Evolutionary conservation across 2,113 vertebrate species (phyloP), one percentile per base, ranked within the genome.

Genomic region (Vulpes ferrilata): DNA sequence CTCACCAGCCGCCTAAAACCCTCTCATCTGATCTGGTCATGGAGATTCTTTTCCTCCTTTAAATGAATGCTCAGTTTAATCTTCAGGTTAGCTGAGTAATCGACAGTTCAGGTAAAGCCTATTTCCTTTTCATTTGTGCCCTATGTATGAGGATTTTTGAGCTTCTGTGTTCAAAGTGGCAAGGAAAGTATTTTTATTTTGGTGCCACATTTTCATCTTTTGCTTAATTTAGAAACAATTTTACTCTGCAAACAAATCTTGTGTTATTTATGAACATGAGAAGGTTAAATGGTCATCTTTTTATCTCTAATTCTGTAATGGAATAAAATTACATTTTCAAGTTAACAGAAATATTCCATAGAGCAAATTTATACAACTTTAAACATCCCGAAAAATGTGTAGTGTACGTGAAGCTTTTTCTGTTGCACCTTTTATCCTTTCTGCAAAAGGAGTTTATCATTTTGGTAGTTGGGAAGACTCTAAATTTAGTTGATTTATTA

Each of bases 141-240:
- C 67, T 59, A 11, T 3, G 2, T 35, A 35, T 43, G 19, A 96
- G 73, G 65, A 60, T 38, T 91, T 93, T 89, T 90, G 15, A 12
- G 69, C 15, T 85, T 95, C 81, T 69, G 11, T 67, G 20, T 74
- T 87, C 30, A 59, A 84, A 19, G 13, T 78, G 53, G 10, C 12
- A 96, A 90, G 11, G 8, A 83, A 92, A 93, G 10, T 25, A 17
- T 13, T n/a, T 93, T 69, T 73, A 64, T 87, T 84, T 94, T 32
- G 23, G 60, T 78, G 60, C 7, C 48, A 86, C 5, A 1, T 53
- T 81, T 90, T 96, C 19, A 84, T 48, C 27, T 74, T 87, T 89
- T 86, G 5, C 51, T 96, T 92, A 78, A 43, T 87, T 95, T 93
- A 51, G 62, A 90, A 86, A 80, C 62, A 78, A n/a, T 88, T 84